Conservation (phyloP, 2,113 vertebrate genomes). For the Nothoprocta pentlandii region DNA sequence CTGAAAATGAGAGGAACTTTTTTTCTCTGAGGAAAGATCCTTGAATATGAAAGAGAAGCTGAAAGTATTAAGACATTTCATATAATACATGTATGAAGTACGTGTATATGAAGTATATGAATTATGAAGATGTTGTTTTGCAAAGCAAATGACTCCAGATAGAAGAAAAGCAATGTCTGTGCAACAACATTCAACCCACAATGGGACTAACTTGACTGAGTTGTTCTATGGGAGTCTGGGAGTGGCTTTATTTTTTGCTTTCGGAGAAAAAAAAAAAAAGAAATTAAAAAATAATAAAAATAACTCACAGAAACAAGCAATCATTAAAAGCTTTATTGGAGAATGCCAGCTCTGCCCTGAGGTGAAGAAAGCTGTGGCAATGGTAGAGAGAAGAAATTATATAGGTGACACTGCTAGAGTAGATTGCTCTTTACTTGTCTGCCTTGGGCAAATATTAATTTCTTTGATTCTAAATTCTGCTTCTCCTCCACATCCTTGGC, state of each 20-base stretch:
- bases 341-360: conserved; percentile 36
- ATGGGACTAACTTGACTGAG: background rate
- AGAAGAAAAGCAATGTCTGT: conserved; percentile 25
- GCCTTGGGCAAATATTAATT: conserved; percentile 68
- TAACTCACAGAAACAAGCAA: conserved; percentile 34
- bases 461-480: conserved; percentile 61
- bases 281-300: background rate
- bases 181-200: conserved; percentile 2
- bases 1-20: conserved; percentile 33
- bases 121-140: conserved; percentile 4
- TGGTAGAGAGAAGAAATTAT: conserved; percentile 50
- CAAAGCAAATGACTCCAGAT: conserved; percentile 7
- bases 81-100: background rate
- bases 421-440: conserved; percentile 67
- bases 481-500: conserved; percentile 47
- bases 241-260: background rate
- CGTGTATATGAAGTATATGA: background rate
- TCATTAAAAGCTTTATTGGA: conserved; percentile 20
- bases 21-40: background rate
- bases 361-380: conserved; percentile 47
- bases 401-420: conserved; percentile 48
- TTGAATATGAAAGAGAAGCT: conserved; percentile 1
- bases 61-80: background rate
- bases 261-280: background rate
- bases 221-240: background rate